Conservation (phyloP, 2,113 vertebrate genomes). For the Amblyornis subalaris region DNA sequence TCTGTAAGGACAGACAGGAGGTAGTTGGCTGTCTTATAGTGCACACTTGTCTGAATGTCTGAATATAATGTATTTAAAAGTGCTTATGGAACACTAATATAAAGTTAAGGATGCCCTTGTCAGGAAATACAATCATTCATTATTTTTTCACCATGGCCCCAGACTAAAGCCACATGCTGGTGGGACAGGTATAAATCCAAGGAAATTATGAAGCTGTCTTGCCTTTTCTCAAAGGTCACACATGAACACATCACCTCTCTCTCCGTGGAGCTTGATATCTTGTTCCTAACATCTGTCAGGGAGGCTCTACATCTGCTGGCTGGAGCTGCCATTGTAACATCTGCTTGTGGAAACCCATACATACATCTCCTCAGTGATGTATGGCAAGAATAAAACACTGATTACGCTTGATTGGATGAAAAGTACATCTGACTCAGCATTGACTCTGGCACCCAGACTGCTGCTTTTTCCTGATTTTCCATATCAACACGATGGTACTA, state of each 20-base stretch:
- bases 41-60: background rate
- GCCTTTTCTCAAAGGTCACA: background rate
- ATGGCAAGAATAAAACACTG: background rate
- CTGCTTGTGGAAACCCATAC: background rate
- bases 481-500: background rate
- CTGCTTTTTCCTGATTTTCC: background rate
- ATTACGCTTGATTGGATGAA: background rate
- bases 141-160: background rate
- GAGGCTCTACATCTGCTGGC: background rate
- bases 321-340: background rate
- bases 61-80: background rate
- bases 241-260: background rate
- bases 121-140: background rate
- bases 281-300: background rate
- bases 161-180: background rate
- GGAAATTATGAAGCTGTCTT: background rate
- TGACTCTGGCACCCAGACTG: background rate
- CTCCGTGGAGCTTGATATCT: background rate
- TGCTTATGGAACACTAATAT: background rate
- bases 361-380: background rate
- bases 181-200: background rate
- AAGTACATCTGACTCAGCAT: background rate
- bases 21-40: background rate
- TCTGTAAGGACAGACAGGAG: background rate
- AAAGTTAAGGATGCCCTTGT: background rate